A percentile compares a stretch with the other conserved stretches of the same genome.
These are phyloP conservation scores for Equus przewalskii DNA, from an alignment of 2,113 vertebrate species.

Conservation along the genomic window DNA sequence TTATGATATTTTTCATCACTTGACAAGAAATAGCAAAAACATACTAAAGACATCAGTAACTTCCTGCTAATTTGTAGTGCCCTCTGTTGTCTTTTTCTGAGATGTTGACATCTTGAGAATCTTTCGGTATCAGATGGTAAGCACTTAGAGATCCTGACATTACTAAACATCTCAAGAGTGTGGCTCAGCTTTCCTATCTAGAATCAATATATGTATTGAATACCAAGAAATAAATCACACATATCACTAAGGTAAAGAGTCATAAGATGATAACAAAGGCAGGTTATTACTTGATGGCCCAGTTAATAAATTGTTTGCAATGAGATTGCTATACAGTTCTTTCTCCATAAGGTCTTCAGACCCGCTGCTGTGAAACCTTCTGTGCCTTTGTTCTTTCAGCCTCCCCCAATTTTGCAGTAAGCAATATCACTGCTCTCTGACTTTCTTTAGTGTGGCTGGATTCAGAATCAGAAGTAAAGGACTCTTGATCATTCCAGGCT, in stretches of 20 bases:
- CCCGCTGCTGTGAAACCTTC: background rate
- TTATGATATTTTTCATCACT: background rate
- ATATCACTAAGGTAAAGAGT: background rate
- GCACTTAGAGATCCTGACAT: background rate
- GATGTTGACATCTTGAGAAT: background rate
- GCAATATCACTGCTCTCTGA: background rate
- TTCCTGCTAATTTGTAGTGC: background rate
- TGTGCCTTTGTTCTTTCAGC: background rate
- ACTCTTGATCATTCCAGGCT: background rate
- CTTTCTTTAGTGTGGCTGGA: background rate
- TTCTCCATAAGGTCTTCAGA: background rate
- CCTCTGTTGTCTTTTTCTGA: background rate
- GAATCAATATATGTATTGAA: background rate
- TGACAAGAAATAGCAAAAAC: background rate
- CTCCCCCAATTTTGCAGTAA: background rate
- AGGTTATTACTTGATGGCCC: background rate
- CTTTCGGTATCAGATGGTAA: background rate
- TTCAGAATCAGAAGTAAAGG: background rate
- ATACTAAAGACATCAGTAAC: background rate
- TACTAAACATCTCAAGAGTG: background rate
- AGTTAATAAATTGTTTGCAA: constrained; percentile 7
- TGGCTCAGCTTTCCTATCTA: background rate
- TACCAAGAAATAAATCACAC: background rate
- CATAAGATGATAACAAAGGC: background rate
- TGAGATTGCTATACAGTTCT: background rate